Percentiles rank a stretch among this genome's conserved stretches.
Evolutionary conservation across 2,888 invertebrate genomes (phyloP).

Genomic region (Alloscopus bannaensis): DNA sequence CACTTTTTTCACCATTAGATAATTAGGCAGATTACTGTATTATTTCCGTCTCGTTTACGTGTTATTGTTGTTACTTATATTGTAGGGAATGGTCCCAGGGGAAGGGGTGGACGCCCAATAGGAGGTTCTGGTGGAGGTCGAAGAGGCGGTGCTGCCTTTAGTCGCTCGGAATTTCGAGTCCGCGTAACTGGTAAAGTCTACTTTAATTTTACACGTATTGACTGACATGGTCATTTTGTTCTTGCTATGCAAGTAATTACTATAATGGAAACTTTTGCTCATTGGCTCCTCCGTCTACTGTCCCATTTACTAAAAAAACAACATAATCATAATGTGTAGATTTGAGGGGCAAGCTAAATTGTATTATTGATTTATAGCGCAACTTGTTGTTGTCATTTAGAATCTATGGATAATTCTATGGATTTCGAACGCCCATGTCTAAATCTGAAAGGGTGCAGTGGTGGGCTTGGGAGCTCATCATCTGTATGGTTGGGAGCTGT

Average conservation of each 20-base stretch:
- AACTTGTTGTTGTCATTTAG: conserved; percentile 54
- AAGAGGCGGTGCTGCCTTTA: conserved; percentile 50
- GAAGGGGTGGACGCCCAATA: conserved; percentile 46
- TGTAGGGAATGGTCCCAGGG: conserved; percentile 53
- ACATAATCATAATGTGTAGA: conserved; percentile 4
- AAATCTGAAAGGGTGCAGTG: conserved; percentile 45
- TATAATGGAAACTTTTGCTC: too few species aligned
- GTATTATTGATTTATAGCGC: conserved; percentile 43
- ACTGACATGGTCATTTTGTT: too few species aligned
- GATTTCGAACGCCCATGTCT: conserved; percentile 50
- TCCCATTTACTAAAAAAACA: neutral
- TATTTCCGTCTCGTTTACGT: too few species aligned
- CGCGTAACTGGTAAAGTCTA: conserved; percentile 54
- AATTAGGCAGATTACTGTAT: too few species aligned
- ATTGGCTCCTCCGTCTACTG: conserved; percentile 17
- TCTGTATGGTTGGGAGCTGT: conserved; percentile 38
- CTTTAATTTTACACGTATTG: conserved; percentile 8
- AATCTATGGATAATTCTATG: conserved; percentile 57
- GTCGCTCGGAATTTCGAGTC: conserved; percentile 54
- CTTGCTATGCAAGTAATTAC: too few species aligned
- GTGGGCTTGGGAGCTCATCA: conserved; percentile 50
- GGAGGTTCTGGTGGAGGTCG: conserved; percentile 29
- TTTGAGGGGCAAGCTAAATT: conserved; percentile 31
- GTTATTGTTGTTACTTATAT: neutral
- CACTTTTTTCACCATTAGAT: too few species aligned